Conservation (phyloP, 2,888 invertebrate genomes). For the Stictocephala bisonia region DNA sequence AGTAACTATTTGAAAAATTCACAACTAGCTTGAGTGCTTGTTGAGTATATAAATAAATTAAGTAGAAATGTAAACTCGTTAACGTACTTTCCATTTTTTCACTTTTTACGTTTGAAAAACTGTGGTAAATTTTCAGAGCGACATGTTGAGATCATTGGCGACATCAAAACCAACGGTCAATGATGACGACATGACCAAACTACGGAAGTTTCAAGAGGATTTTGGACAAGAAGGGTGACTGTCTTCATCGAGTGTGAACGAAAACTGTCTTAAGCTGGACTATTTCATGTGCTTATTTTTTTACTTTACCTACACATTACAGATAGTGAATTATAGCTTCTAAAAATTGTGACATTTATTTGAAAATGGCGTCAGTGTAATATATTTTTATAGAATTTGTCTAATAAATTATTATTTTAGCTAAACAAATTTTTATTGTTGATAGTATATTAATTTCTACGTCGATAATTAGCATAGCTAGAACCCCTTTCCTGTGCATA, state of each 20-base stretch:
- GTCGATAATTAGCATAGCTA: not conserved
- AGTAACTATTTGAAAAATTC: too few relatives aligned
- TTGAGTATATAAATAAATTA: too few relatives aligned
- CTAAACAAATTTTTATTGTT: not conserved
- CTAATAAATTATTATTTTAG: not conserved
- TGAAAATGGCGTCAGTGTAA: conserved; percentile 18
- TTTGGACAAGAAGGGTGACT: conserved; percentile 91
- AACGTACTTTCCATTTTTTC: too few relatives aligned
- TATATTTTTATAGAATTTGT: conserved; percentile 39
- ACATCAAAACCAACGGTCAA: conserved; percentile 98
- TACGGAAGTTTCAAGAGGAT: conserved; percentile 96
- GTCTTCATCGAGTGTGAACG: not conserved
- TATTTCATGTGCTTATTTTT: conserved; percentile 35
- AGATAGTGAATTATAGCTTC: conserved; percentile 25
- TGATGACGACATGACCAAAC: conserved; percentile 91
- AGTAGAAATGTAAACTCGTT: too few relatives aligned
- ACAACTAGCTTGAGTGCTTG: too few relatives aligned
- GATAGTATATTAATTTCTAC: not conserved
- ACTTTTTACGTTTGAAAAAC: too few relatives aligned
- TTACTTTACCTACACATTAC: conserved; percentile 31
- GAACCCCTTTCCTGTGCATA: not conserved
- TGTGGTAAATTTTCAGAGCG: conserved; percentile 78
- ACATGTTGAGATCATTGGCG: conserved; percentile 91
- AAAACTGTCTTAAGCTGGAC: conserved; percentile 21
- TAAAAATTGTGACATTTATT: conserved; percentile 21